These are phyloP conservation scores for Arctocebus calabarensis DNA, from an alignment of 2,797 vertebrate genomes.

Conservation along the genomic window DNA sequence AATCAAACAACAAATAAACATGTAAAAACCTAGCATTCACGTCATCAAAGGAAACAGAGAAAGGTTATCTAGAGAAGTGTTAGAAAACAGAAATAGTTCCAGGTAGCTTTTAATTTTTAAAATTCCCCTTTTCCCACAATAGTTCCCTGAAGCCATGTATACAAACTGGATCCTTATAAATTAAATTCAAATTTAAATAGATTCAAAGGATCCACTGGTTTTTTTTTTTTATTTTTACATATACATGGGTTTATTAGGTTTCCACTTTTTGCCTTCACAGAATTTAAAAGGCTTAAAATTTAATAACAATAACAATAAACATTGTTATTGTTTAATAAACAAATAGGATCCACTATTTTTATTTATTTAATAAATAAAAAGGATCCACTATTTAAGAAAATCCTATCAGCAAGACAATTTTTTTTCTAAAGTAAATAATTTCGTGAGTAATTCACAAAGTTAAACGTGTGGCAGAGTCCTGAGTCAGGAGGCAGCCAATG, in stretches of 20 bases:
- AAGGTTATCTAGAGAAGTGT: accelerated
- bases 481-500: accelerated
- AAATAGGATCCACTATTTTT: too few relatives aligned
- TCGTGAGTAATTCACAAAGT: background rate
- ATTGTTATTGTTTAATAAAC: too few relatives aligned
- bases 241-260: too few relatives aligned
- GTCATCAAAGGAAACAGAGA: background rate
- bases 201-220: background rate
- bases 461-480: accelerated
- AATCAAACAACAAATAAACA: background rate
- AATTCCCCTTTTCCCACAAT: background rate
- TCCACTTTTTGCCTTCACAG: too few relatives aligned
- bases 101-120: background rate
- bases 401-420: background rate
- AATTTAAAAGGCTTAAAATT: too few relatives aligned
- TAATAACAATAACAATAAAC: too few relatives aligned
- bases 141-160: background rate
- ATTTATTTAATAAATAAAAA: background rate
- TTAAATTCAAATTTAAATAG: background rate
- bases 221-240: too few relatives aligned
- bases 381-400: background rate
- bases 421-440: background rate
- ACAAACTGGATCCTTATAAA: background rate
- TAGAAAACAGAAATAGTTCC: accelerated
- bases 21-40: background rate